Conservation (phyloP, 2,113 vertebrate genomes). For the Zosterops lateralis region DNA sequence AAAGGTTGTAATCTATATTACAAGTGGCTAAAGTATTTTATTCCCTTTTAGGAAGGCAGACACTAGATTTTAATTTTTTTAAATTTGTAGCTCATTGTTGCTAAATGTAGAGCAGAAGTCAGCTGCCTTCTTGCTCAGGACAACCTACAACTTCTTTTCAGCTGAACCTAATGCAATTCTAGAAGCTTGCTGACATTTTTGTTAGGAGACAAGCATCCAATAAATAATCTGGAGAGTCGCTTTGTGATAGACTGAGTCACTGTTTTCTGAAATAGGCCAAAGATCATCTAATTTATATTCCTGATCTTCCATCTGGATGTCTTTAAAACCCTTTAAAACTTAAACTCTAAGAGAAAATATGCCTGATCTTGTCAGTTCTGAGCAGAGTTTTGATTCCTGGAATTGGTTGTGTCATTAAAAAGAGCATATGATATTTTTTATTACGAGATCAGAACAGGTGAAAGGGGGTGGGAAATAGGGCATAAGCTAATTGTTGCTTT, state of each 20-base stretch:
- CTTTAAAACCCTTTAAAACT: slow-evolving; percentile 8
- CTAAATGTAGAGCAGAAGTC: background rate
- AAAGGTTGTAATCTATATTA: background rate
- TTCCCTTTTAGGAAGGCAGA: background rate
- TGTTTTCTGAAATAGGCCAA: slow-evolving; percentile 16
- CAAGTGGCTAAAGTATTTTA: background rate
- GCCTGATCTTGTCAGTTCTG: background rate
- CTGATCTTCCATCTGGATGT: background rate
- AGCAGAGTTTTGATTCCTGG: background rate
- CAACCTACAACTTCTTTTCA: background rate
- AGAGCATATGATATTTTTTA: background rate
- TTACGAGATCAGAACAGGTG: background rate
- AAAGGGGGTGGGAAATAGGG: background rate
- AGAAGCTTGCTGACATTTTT: background rate
- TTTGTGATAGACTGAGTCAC: background rate
- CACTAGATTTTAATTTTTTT: background rate
- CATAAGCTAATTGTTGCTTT: background rate
- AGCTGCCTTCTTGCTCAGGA: background rate
- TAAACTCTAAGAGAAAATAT: background rate
- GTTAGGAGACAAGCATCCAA: background rate
- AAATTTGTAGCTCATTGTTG: background rate
- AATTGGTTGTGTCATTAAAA: background rate
- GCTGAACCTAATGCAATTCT: background rate
- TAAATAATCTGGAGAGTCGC: slow-evolving; percentile 3
- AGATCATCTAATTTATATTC: slow-evolving; percentile 43